phyloP scores from a whole-genome alignment of 2,888 invertebrate species.

The Sussaba pulchella region DNA sequence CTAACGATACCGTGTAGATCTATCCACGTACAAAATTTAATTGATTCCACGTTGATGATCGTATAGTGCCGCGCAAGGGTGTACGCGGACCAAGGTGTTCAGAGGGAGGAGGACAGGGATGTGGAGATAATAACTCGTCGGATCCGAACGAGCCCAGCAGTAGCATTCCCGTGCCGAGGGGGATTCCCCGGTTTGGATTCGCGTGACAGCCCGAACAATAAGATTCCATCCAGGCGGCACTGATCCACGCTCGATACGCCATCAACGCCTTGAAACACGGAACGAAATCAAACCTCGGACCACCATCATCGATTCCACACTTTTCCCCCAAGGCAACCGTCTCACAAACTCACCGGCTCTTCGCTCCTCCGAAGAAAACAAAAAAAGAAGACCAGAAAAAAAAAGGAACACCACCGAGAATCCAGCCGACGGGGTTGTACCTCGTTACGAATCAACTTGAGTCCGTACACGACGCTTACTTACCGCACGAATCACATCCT shows the following conservation, averaged over 20 bases:
- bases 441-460: constrained; percentile 48
- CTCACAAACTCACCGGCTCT: neutral
- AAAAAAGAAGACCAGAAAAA: no score
- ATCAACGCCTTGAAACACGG: constrained; percentile 73
- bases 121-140: neutral
- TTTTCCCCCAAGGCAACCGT: no score
- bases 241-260: constrained; percentile 78
- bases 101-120: neutral
- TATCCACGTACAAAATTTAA: constrained; percentile 46
- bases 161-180: neutral
- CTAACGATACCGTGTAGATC: constrained; percentile 22
- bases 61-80: neutral
- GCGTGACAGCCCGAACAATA: constrained; percentile 76
- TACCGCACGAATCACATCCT: constrained; percentile 32
- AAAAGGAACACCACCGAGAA: constrained; percentile 32
- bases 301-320: constrained; percentile 54
- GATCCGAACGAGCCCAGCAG: neutral
- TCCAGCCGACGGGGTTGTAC: constrained; percentile 27
- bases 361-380: neutral
- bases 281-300: constrained; percentile 71
- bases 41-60: constrained; percentile 63
- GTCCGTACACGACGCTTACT: constrained; percentile 7
- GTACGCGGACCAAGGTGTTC: constrained; percentile 25
- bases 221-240: constrained; percentile 78
- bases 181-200: constrained; percentile 57